Conservation (phyloP, 2,888 invertebrate species). For the Leucophenga maculata region DNA sequence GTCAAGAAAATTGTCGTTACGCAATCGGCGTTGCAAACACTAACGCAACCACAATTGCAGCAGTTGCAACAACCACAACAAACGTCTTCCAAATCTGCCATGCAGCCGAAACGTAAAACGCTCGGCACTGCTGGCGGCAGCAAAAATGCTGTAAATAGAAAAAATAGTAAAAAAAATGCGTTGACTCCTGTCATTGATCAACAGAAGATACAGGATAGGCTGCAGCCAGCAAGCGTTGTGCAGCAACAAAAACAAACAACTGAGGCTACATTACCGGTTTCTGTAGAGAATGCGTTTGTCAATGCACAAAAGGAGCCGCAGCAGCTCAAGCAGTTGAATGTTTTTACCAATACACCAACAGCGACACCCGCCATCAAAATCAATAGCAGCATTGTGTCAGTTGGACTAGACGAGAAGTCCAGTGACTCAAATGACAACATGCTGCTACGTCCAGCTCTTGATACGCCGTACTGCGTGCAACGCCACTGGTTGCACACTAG, state of each 20-base stretch:
- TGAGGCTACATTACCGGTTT: background rate
- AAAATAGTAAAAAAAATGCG: conserved; percentile 41
- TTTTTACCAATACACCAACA: no score
- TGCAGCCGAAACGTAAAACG: conserved; percentile 45
- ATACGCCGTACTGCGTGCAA: conserved; percentile 65
- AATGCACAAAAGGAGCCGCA: background rate
- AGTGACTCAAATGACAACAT: background rate
- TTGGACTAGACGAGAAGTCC: conserved; percentile 32
- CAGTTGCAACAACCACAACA: conserved; percentile 37
- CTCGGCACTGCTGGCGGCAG: conserved; percentile 26
- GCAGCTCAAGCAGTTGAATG: background rate
- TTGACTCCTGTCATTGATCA: background rate
- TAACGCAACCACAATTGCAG: conserved; percentile 27
- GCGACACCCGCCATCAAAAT: background rate
- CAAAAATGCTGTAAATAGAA: conserved; percentile 26
- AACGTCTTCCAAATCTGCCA: conserved; percentile 63
- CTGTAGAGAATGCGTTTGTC: background rate
- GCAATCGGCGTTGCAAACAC: no score
- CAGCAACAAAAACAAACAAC: conserved; percentile 18
- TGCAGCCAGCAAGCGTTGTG: conserved; percentile 14
- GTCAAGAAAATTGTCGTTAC: conserved; percentile 5
- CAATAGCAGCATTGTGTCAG: background rate
- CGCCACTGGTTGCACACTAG: conserved; percentile 62
- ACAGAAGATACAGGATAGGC: conserved; percentile 29
- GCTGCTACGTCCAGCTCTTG: conserved; percentile 11